Evolutionary conservation across 1,140 invertebrate genomes (phyloP), one percentile per base, ranked within the genome.

Genomic region (Rhagoletis zephyria): DNA sequence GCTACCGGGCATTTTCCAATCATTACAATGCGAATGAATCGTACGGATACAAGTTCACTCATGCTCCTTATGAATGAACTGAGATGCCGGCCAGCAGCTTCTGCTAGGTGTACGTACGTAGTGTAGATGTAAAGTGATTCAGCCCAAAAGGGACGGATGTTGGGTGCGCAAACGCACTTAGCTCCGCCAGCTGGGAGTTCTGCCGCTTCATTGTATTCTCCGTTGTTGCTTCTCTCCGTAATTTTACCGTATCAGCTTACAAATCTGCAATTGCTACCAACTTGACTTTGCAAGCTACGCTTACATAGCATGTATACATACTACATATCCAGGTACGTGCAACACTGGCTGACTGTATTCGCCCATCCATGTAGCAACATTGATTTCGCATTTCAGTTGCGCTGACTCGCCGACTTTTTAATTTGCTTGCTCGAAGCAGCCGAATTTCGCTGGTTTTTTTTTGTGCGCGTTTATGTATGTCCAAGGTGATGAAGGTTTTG

Each of bases 131-230:
- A 48, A 48, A 74, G 67, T 16, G 42, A 48, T 74, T 74, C 67
- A 74, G 42, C 67, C 67, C 67, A 74, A 74, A 48, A 74, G 67
- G 67, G 67, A 74, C 67, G 67, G 67, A 74, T 74, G 67, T 74
- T 45, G 67, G 42, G 5, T 74, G 65, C 42, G 67, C 40, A 74
- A 48, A 74, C 67, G 67, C 67, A 74, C 67, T 74, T 74, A 42
- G 67, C 67, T 16, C 40, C 42, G n/a, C 67, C 9, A 48, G 40
- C 14, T 42, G 42, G 42, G 30, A 45, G 10, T 48, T 74, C 67
- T 42, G 14, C 42, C 90, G 89, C 91, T 45, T 74, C 6, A 16
- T 56, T 56, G 10, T 56, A 10, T 56, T 56, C 10, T 56, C 2
- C 16, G 12, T 14, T 74, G 40, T 74, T 48, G 10, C 45, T 5